phyloP scores from a whole-genome alignment of 2,797 vertebrate genomes.

The Pipistrellus pipistrellus region DNA sequence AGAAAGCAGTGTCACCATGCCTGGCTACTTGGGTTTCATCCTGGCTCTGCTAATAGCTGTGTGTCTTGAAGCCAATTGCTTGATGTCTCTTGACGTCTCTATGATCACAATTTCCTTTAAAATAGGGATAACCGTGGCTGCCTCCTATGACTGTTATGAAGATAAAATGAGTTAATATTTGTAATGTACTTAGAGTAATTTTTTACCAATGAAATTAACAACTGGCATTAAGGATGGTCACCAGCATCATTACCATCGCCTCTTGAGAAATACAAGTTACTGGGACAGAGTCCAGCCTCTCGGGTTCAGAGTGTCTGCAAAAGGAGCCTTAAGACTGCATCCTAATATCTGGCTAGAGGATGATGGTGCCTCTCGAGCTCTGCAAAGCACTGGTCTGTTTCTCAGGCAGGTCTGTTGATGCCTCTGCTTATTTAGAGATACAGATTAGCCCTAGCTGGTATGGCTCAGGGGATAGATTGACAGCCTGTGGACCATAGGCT shows the following conservation, averaged over 20 bases:
- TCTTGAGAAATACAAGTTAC: background rate
- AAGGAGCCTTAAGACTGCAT: background rate
- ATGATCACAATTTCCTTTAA: background rate
- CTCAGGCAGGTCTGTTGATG: background rate
- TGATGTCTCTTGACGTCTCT: background rate
- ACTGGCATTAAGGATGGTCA: background rate
- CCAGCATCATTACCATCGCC: background rate
- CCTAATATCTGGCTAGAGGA: background rate
- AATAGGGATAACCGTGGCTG: background rate
- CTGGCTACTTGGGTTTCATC: background rate
- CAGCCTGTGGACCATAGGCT: no score
- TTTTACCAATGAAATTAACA: background rate
- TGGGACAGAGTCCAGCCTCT: no score
- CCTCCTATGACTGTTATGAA: background rate
- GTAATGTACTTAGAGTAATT: background rate
- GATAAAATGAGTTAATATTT: background rate
- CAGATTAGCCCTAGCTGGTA: background rate
- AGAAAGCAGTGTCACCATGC: background rate
- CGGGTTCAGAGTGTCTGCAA: background rate
- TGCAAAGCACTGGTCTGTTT: background rate
- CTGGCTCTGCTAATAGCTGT: background rate
- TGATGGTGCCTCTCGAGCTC: background rate
- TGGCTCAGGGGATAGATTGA: no score
- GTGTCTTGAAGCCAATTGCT: background rate
- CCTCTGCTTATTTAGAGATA: background rate